Base-by-base conservation (phyloP, 2,113 vertebrate genomes). In the Verasper variegatus region DNA sequence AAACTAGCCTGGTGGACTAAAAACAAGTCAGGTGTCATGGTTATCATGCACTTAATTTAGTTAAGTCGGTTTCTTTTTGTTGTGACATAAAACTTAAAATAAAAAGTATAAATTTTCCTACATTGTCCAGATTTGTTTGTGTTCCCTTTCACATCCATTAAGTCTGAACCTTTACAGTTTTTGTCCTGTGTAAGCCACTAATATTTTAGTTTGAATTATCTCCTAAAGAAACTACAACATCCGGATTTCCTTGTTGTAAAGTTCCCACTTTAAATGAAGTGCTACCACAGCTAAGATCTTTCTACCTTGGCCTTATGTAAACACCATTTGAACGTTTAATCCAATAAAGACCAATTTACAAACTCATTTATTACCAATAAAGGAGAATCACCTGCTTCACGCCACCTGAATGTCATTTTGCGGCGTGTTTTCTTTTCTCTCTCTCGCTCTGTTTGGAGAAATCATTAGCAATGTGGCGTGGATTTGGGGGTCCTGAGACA, bases 281-380 rank as follows among this genome's bases (percentile, higher is more conserved):
- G 71, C 13, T 59, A 56, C 7, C 2, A 59, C 59, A 27, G 18
- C 61, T 63, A 68, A 78, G 35, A 70, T 66, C 73, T 84, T 77
- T 79, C 82, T 68, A 64, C 61, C 72, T 58, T 70, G 81, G 78
- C 68, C 82, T 86, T 87, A 82, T 85, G 84, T 84, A 90, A 91
- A 91, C 90, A 88, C 71, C n/a, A 26, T 84, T 83, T 79, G 70
- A 89, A 90, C 89, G 73, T 87, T 90, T 83, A 86, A 90, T 91
- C 83, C 87, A 88, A 87, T 92, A 89, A 92, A 94, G 85, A 86
- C 83, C 76, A 81, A 92, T 93, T 93, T 92, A 92, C 85, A 92
- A 91, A 93, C 85, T 88, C 81, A 88, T 93, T 93, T 92, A 90
- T 89, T 90, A 91, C 81, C 93, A 89, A 92, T 94, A 92, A 92